Evolutionary conservation across 2,797 vertebrate genomes (phyloP).

Genomic region (Heteromormyrus szaboi): DNA sequence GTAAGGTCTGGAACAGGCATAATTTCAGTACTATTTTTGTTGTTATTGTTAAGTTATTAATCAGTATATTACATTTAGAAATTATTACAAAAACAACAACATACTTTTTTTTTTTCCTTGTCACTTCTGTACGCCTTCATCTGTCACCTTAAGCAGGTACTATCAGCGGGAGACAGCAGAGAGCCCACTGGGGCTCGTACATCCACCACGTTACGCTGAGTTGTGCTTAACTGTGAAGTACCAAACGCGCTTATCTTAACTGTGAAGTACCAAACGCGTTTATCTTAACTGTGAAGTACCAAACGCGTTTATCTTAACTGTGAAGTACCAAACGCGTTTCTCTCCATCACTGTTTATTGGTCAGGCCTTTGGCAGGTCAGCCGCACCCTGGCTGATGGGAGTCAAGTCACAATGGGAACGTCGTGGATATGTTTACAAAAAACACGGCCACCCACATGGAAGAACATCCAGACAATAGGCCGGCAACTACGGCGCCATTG

Average conservation of each 20-base stretch:
- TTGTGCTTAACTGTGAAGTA: neutral
- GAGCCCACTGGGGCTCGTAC: neutral
- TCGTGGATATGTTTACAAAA: neutral
- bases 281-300: no score
- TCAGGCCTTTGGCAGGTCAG: neutral
- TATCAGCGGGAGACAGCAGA: neutral
- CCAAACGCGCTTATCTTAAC: neutral
- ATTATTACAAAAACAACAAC: neutral
- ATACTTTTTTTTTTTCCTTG: neutral
- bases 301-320: neutral
- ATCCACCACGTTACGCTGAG: neutral
- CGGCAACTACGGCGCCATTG: neutral
- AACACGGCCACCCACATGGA: neutral
- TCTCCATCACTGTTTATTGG: neutral
- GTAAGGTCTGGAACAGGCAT: neutral
- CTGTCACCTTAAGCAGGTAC: neutral
- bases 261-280: no score
- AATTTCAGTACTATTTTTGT: neutral
- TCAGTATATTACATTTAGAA: neutral
- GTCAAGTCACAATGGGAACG: neutral
- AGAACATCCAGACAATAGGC: neutral
- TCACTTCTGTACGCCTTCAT: neutral
- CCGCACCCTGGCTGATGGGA: neutral
- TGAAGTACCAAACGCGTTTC: neutral
- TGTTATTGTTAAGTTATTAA: neutral